Evolutionary conservation across 2,113 vertebrate genomes (phyloP), one percentile per base, ranked within the genome.

Genomic region (Ageneiosus marmoratus): DNA sequence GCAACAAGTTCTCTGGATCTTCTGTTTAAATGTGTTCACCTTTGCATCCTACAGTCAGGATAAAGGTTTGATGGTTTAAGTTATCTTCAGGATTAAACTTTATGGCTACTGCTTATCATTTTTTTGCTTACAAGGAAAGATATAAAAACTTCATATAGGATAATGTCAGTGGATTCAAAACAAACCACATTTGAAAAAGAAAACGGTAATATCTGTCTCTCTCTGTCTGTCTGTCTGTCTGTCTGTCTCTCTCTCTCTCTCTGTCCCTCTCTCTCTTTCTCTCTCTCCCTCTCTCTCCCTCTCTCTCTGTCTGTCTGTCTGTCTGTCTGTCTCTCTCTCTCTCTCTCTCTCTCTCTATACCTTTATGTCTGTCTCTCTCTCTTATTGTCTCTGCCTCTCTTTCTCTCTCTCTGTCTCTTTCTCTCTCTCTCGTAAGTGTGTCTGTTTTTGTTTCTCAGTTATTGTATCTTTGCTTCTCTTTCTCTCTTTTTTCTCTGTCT

Each of bases 341-440:
- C 46, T 12, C n/a, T 78, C 48, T n/a, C 41, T 56, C 41, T 37
- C 46, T 51, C 46, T 12, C n/a, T n/a, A n/a, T n/a, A n/a, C n/a
- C n/a, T n/a, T n/a, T n/a, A n/a, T n/a, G n/a, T n/a, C n/a, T n/a
- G n/a, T 78, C 48, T n/a, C 41, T 56, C 41, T 37, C 46, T 51
- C 46, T 12, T 87, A n/a, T n/a, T n/a, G n/a, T n/a, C n/a, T n/a
- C n/a, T n/a, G n/a, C n/a, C n/a, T n/a, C n/a, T n/a, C n/a, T n/a
- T n/a, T n/a, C n/a, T n/a, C n/a, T n/a, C n/a, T n/a, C n/a, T n/a
- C n/a, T n/a, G n/a, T n/a, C n/a, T n/a, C n/a, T n/a, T n/a, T 78
- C 48, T n/a, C 41, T 56, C 41, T 37, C 46, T 51, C 46, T 12
- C 86, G 88, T 74, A 90, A 91, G 88, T n/a, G n/a, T n/a, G n/a